phyloP scores from a whole-genome alignment of 2,113 vertebrate species.

The Corythaixoides concolor region DNA sequence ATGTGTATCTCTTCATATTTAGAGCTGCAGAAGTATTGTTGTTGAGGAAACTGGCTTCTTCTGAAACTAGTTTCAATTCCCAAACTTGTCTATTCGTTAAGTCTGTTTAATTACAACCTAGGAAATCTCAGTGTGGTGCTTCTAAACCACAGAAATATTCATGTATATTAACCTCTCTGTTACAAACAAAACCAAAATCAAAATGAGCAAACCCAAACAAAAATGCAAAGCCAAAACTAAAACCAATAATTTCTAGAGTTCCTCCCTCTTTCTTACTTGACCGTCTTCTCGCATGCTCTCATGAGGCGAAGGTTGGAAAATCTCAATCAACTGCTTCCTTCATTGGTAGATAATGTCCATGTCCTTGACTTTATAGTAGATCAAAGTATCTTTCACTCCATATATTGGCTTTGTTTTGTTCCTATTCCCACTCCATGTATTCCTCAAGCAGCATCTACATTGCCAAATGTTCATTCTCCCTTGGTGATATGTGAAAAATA shows the following conservation, averaged over 20 bases:
- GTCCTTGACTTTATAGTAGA: not conserved
- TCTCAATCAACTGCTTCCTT: not conserved
- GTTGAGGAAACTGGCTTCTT: not conserved
- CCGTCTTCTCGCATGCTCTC: not conserved
- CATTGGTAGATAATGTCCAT: not conserved
- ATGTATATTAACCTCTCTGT: not conserved
- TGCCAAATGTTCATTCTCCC: not conserved
- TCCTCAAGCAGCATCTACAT: not conserved
- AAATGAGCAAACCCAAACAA: not conserved
- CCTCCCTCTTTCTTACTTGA: not conserved
- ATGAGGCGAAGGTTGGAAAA: not conserved
- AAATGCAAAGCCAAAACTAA: not conserved
- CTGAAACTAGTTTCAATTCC: not conserved
- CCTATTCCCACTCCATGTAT: not conserved
- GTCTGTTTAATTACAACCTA: not conserved
- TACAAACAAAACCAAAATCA: not conserved
- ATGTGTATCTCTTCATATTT: not conserved
- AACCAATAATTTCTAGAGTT: not conserved
- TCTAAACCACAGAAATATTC: not conserved
- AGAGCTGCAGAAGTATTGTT: not conserved
- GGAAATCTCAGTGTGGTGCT: not conserved
- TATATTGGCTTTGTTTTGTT: not conserved
- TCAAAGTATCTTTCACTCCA: not conserved
- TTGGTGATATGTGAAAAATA: not conserved
- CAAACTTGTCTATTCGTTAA: not conserved